A percentile compares a stretch with the other conserved stretches of the same genome.
Evolutionary conservation across 2,888 invertebrate genomes (phyloP).

Genomic region (Oxycera nigricornis): DNA sequence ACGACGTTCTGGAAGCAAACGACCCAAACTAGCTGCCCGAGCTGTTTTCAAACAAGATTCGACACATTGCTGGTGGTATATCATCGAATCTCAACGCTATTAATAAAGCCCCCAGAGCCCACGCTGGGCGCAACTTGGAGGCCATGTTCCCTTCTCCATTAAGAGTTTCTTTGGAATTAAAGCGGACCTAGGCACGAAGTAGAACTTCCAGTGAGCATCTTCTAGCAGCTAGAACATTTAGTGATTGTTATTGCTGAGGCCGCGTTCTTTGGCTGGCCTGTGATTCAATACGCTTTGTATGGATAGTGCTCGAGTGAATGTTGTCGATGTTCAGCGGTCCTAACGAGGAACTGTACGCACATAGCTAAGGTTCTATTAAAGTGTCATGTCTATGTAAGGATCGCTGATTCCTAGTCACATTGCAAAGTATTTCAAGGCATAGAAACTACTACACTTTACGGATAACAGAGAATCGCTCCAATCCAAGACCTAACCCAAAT

Average conservation of each 20-base stretch:
- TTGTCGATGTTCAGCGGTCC: too few relatives aligned
- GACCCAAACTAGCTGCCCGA: conserved; percentile 4
- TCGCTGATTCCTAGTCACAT: too few relatives aligned
- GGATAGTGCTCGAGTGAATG: too few relatives aligned
- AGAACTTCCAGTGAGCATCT: conserved; percentile 14
- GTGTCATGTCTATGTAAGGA: too few relatives aligned
- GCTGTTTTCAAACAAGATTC: neutral
- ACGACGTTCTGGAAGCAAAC: conserved; percentile 11
- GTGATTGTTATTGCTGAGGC: neutral
- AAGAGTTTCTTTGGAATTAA: conserved; percentile 5
- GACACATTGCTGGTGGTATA: neutral
- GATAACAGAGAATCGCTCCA: too few relatives aligned
- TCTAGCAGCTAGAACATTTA: neutral
- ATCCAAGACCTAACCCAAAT: too few relatives aligned
- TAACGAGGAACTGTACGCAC: too few relatives aligned
- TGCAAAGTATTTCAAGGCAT: too few relatives aligned
- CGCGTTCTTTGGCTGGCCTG: neutral
- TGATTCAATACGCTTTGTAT: too few relatives aligned
- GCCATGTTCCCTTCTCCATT: neutral
- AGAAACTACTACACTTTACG: too few relatives aligned
- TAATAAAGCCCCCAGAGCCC: conserved; percentile 10
- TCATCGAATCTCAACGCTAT: conserved; percentile 4
- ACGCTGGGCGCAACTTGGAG: neutral
- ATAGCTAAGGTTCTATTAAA: too few relatives aligned
- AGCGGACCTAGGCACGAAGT: neutral